Percentiles rank a stretch among this genome's conserved stretches.
Conservation (phyloP, 2,113 vertebrate genomes). For the Onychostruthus taczanowskii region DNA sequence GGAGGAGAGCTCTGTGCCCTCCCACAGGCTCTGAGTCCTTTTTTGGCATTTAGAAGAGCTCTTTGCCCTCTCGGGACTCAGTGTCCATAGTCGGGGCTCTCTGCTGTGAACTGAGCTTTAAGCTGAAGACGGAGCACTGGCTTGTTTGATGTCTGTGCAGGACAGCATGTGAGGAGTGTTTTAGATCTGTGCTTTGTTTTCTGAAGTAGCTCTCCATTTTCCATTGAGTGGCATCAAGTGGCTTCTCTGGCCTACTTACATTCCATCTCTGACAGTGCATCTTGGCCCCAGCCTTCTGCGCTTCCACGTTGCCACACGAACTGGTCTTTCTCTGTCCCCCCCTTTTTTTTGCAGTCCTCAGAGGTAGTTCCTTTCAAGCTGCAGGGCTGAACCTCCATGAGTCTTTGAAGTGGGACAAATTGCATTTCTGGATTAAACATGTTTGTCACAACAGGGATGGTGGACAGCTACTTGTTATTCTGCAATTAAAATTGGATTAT, state of each 20-base stretch:
- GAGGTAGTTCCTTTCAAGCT: background rate
- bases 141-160: background rate
- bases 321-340: background rate
- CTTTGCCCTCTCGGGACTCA: background rate
- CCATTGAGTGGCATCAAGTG: background rate
- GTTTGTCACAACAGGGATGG: background rate
- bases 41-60: background rate
- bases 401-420: background rate
- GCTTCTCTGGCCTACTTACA: background rate
- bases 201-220: background rate
- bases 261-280: background rate
- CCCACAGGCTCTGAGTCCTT: background rate
- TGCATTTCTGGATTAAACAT: background rate
- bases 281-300: background rate
- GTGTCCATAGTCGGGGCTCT: fast-evolving
- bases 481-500: background rate
- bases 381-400: background rate
- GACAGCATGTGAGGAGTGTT: background rate
- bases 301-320: fast-evolving
- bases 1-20: background rate
- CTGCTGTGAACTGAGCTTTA: background rate
- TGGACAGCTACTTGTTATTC: background rate
- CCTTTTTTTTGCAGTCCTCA: background rate
- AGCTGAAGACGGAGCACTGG: background rate
- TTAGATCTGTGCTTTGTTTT: background rate